Evolutionary conservation across 30 jellyfish, hydroid and myxozoan genomes (phyloP), one percentile per base, ranked within the genome.

Genomic region (Pelagia noctiluca): DNA sequence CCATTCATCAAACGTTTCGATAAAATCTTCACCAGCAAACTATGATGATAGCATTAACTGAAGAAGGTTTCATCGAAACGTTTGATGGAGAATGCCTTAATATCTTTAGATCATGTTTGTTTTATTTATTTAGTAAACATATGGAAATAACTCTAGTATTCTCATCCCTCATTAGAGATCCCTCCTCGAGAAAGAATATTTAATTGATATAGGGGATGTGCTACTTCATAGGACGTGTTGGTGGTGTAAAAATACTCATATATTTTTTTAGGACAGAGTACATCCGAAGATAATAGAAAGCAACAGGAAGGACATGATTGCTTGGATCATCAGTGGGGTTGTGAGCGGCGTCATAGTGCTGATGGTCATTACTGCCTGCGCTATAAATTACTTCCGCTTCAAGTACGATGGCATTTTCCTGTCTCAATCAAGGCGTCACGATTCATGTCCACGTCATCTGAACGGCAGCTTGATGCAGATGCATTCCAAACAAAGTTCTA

Each of bases 321-420:
- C 94, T 0, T 87, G 98, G 97, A 86, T 93, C n/a, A 83, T 85
- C 18, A 86, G 90, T 72, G 98, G 98, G 29, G 75, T 87, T 29
- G 90, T 93, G 4, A 74, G 87, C 31, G 98, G 98, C 11, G 71
- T 81, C 13, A 80, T 93, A 23, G 93, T 80, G 0, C 48, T 87
- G 5, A 76, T 93, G 85, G 78, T 93, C 12, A 78, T 89, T 22
- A 71, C 91, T 47, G 97, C 97, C 8, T 53, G 96, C 67, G 91
- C 91, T 2, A 86, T 93, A 2, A 94, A 93, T 80, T 79, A 68
- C 72, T 75, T 74, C 87, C 68, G 74, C 26, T 76, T 64, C 30
- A 76, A 83, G 37, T 84, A 90, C 65, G 87, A 90, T 47, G 88
- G 67, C 50, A 82, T 90, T 21, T 87, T 87, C 32, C 87, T 87